Conservation (phyloP, 2,113 vertebrate species). For the Sphyrna mokarran region DNA sequence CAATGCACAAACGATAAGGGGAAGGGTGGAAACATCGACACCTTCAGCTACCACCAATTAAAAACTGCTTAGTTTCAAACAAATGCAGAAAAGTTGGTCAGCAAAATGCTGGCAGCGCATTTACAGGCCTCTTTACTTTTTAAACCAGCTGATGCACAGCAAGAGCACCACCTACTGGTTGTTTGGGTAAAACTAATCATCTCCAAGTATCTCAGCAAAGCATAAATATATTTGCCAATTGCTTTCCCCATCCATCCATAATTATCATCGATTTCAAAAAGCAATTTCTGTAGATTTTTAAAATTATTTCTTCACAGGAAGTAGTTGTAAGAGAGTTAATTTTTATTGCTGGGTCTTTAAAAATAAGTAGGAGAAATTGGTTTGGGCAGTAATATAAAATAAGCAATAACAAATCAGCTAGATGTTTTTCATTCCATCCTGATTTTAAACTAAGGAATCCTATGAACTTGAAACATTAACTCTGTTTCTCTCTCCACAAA, state of each 20-base stretch:
- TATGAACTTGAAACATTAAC: too few relatives aligned
- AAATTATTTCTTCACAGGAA: background rate
- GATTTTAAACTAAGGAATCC: background rate
- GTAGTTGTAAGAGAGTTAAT: background rate
- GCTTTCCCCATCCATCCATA: background rate
- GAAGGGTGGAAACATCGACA: background rate
- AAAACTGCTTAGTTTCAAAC: background rate
- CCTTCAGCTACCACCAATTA: background rate
- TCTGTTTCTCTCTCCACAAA: too few relatives aligned
- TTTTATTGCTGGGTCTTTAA: background rate
- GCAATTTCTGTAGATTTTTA: background rate
- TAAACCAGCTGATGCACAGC: background rate
- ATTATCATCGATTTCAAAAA: background rate
- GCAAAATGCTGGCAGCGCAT: background rate
- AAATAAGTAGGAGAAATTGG: background rate
- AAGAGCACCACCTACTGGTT: constrained; percentile 24
- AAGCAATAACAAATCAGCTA: background rate
- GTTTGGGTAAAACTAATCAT: constrained; percentile 9
- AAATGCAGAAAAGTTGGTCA: background rate
- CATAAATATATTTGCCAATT: background rate
- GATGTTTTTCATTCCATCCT: background rate
- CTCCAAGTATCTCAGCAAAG: background rate
- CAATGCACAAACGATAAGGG: background rate
- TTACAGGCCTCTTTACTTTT: background rate
- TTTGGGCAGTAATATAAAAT: background rate